Evolutionary conservation across 2,888 invertebrate genomes (phyloP).

Genomic region (Machimus atricapillus): DNA sequence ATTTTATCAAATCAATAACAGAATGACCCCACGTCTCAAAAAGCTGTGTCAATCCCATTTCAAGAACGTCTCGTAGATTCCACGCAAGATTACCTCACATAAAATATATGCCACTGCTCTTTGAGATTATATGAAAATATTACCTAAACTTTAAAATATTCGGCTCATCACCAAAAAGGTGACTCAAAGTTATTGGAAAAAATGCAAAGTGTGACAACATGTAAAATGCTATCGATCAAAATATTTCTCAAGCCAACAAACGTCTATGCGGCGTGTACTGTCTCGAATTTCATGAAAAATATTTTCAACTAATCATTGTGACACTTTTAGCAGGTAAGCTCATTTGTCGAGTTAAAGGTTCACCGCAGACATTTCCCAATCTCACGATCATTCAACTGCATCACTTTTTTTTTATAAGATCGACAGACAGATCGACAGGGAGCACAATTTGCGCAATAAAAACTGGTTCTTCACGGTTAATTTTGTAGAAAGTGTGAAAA

Average conservation of each 20-base stretch:
- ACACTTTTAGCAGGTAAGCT: neutral
- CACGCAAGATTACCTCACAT: neutral
- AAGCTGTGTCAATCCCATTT: neutral
- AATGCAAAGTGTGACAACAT: neutral
- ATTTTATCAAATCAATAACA: neutral
- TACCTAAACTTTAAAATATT: neutral
- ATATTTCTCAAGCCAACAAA: neutral
- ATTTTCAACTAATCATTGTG: neutral
- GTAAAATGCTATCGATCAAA: neutral
- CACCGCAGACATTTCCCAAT: neutral
- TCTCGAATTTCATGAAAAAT: neutral
- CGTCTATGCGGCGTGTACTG: neutral
- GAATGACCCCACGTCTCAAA: neutral
- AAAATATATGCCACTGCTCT: neutral
- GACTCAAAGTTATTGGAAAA: neutral
- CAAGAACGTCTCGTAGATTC: neutral
- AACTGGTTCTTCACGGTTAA: conserved; percentile 21
- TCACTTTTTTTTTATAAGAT: neutral
- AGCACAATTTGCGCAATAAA: conserved; percentile 14
- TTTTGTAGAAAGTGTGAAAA: conserved; percentile 28
- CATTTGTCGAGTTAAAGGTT: neutral
- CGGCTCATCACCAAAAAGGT: neutral
- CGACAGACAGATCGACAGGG: neutral
- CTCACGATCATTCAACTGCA: conserved; percentile 20
- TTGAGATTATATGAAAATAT: neutral